Conservation (phyloP, 2,888 invertebrate genomes). For the Polydrusus pterygomalis region DNA sequence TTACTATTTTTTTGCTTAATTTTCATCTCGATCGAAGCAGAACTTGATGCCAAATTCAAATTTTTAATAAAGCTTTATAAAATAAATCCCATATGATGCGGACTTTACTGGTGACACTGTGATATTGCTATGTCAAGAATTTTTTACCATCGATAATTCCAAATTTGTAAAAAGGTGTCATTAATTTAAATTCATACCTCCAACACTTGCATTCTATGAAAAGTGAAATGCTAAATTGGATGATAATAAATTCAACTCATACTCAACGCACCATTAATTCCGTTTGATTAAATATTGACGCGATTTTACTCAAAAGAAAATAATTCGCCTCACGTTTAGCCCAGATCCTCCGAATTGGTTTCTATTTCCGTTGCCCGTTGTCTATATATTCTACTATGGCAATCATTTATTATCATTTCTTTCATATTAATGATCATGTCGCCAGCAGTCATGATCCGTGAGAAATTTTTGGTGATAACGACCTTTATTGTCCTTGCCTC, state of each 20-base stretch:
- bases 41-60: no score
- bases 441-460: conserved; percentile 40
- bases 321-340: conserved; percentile 67
- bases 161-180: no score
- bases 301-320: conserved; percentile 26
- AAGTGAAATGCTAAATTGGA: conserved; percentile 25
- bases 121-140: no score
- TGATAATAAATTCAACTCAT: conserved; percentile 37
- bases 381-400: conserved; percentile 54
- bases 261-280: conserved; percentile 33
- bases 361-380: conserved; percentile 69
- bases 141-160: no score
- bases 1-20: no score
- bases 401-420: conserved; percentile 54
- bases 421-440: conserved; percentile 37
- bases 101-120: no score
- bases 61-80: no score
- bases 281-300: conserved; percentile 38
- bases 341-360: conserved; percentile 69
- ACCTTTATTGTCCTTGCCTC: conserved; percentile 56
- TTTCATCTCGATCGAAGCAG: no score
- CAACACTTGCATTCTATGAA: conserved; percentile 4
- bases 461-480: conserved; percentile 49
- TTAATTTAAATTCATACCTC: no score
- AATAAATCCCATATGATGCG: no score